These are phyloP conservation scores for Halesus radiatus DNA, from an alignment of 1,140 invertebrate species.

Conservation along the genomic window DNA sequence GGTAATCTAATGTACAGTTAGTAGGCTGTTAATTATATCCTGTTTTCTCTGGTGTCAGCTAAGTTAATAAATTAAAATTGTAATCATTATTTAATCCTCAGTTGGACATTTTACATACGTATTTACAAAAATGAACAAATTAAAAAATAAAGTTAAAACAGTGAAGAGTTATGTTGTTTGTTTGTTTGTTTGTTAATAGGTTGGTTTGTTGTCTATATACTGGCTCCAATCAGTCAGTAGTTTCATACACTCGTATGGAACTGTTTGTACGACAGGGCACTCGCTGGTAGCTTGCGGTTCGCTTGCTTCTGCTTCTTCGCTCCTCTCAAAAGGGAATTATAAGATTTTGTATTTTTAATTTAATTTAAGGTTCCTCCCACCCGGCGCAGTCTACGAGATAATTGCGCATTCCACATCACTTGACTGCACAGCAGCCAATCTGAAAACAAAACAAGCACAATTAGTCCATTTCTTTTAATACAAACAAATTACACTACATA, in stretches of 20 bases:
- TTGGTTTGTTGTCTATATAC: slow-evolving; percentile 42
- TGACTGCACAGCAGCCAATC: slow-evolving; percentile 56
- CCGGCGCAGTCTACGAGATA: slow-evolving; percentile 36
- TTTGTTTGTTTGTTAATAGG: too few species aligned
- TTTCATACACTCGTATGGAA: slow-evolving; percentile 32
- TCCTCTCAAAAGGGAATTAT: slow-evolving; percentile 22
- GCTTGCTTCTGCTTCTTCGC: slow-evolving; percentile 26
- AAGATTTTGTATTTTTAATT: slow-evolving; percentile 51
- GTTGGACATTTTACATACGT: slow-evolving; percentile 15
- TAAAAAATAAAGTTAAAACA: neutral
- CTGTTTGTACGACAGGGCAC: slow-evolving; percentile 55
- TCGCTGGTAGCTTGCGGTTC: neutral
- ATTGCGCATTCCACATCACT: slow-evolving; percentile 35
- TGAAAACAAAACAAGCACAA: slow-evolving; percentile 31
- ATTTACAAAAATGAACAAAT: slow-evolving; percentile 25
- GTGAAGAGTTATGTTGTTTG: slow-evolving; percentile 13
- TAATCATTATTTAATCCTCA: neutral
- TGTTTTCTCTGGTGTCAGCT: neutral
- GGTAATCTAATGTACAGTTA: neutral
- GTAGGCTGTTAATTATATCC: neutral
- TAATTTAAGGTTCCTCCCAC: slow-evolving; percentile 46
- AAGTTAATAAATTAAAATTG: neutral
- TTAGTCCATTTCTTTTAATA: too few species aligned
- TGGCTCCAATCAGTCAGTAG: slow-evolving; percentile 54
- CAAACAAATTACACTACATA: too few species aligned